phyloP scores from a whole-genome alignment of 2,797 vertebrate species.

The Hippoglossus hippoglossus region DNA sequence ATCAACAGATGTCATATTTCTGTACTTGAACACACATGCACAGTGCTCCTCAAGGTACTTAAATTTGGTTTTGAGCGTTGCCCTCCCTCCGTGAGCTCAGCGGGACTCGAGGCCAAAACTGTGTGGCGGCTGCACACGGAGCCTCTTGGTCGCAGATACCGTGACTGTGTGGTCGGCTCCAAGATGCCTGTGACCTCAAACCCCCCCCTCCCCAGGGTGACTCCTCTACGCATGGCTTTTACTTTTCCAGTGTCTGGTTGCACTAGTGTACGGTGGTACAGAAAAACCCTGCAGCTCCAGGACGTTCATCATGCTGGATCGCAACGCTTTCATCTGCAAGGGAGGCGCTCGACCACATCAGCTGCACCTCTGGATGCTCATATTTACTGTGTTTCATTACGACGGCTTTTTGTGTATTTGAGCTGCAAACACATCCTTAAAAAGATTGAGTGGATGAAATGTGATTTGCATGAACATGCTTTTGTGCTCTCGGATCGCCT shows the following conservation, averaged over 20 bases:
- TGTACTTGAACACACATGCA: background rate
- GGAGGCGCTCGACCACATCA: conserved; percentile 26
- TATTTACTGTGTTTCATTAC: conserved; percentile 30
- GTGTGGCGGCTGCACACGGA: conserved; percentile 1
- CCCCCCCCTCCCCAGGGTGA: background rate
- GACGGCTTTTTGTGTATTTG: background rate
- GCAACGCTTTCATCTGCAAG: conserved; percentile 39
- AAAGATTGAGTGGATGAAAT: background rate
- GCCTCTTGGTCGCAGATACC: conserved; percentile 18
- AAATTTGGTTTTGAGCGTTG: conserved; percentile 22
- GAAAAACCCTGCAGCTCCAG: conserved; percentile 23
- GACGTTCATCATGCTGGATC: conserved; percentile 11
- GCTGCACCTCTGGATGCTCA: conserved; percentile 12
- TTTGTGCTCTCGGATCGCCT: background rate
- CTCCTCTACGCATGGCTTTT: conserved; percentile 26
- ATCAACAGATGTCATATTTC: background rate
- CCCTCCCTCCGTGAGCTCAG: conserved; percentile 34
- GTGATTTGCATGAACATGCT: background rate
- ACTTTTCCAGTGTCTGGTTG: conserved; percentile 28
- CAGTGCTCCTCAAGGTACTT: background rate
- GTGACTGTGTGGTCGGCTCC: conserved; percentile 53
- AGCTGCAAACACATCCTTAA: conserved; percentile 9
- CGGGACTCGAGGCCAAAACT: conserved; percentile 31
- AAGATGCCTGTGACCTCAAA: conserved; percentile 37
- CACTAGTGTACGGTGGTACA: conserved; percentile 11